A percentile compares a stretch with the other conserved stretches of the same genome.
Evolutionary conservation across 2,113 vertebrate genomes (phyloP).

Genomic region (Eleginops maclovinus): DNA sequence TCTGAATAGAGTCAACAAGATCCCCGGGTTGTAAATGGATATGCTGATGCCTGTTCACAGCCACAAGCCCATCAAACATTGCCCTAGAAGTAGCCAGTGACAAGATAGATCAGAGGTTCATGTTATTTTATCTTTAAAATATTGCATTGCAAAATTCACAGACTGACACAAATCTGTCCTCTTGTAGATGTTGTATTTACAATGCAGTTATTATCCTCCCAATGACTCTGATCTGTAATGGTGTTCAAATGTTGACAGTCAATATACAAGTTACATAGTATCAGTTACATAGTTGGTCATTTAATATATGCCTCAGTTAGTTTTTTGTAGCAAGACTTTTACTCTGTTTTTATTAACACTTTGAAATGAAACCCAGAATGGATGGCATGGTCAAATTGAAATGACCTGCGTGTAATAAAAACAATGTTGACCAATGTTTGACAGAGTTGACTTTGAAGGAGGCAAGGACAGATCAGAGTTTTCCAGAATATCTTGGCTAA

Average conservation of each 20-base stretch:
- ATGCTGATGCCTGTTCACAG: constrained; percentile 2
- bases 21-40: constrained; percentile 7
- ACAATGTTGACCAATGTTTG: constrained; percentile 24
- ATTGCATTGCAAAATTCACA: not conserved
- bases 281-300: constrained; percentile 13
- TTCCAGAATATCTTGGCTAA: constrained; percentile 4
- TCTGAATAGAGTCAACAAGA: constrained; percentile 37
- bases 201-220: not conserved
- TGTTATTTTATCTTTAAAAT: not conserved
- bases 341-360: constrained; percentile 45
- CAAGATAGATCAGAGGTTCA: not conserved
- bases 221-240: constrained; percentile 20
- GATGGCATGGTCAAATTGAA: constrained; percentile 30
- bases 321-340: constrained; percentile 12
- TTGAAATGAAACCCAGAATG: constrained; percentile 51
- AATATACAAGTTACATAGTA: constrained; percentile 16
- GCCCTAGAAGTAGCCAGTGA: no score
- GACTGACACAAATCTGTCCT: not conserved
- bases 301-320: constrained; percentile 30
- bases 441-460: constrained; percentile 14
- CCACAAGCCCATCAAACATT: constrained; percentile 23
- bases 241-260: no score
- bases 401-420: not conserved
- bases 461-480: not conserved
- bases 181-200: not conserved